Conservation (phyloP, 2,797 vertebrate species). For the Pyrocephalus nanus region DNA sequence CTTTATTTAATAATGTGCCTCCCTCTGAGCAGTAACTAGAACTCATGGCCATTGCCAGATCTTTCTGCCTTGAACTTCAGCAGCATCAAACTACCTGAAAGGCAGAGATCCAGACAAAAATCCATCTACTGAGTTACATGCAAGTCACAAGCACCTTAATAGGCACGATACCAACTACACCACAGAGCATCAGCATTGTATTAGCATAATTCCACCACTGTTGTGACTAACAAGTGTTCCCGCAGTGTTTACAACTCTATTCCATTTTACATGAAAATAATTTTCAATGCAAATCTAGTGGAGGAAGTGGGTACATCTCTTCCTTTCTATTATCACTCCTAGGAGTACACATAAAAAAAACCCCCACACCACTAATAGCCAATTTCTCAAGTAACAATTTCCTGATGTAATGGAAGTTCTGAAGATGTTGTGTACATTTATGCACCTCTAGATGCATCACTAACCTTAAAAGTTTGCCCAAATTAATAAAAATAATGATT, state of each 20-base stretch:
- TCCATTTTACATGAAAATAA: neutral
- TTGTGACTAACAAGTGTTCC: conserved; percentile 1
- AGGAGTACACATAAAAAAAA: neutral
- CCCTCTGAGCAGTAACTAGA: neutral
- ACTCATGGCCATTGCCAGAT: rapidly evolving
- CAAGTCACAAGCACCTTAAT: neutral
- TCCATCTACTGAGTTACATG: neutral
- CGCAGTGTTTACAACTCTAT: conserved; percentile 6
- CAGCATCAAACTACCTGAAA: neutral
- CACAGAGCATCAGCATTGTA: neutral
- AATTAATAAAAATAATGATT: neutral
- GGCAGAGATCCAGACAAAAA: conserved; percentile 5
- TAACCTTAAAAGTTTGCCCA: neutral
- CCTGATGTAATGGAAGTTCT: neutral
- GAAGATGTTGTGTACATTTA: neutral
- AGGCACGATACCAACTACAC: neutral
- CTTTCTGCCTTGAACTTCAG: neutral
- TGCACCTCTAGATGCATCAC: neutral
- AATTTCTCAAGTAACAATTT: neutral
- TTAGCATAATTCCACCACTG: conserved; percentile 26
- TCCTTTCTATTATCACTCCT: neutral
- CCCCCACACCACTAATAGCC: neutral
- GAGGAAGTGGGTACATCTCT: neutral
- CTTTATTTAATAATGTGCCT: neutral
- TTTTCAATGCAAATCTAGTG: neutral